Evolutionary conservation across 2,113 vertebrate species (phyloP).

Genomic region (Gorsachius goisagi): DNA sequence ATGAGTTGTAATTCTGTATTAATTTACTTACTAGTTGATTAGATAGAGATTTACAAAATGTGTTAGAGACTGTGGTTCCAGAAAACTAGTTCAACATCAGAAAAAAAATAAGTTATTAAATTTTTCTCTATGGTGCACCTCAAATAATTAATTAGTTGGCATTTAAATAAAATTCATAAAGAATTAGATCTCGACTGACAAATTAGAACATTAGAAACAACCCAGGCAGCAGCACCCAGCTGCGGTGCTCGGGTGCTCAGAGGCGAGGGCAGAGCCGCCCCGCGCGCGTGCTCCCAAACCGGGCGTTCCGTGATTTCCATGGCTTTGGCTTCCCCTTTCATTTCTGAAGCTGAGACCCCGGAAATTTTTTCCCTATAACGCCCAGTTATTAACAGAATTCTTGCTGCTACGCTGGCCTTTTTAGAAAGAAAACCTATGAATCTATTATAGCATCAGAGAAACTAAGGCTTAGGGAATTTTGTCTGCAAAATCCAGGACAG

Average conservation of each 20-base stretch:
- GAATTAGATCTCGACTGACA: neutral
- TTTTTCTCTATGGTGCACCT: constrained; percentile 37
- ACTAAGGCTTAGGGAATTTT: neutral
- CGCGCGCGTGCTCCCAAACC: neutral
- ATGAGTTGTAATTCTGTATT: constrained; percentile 38
- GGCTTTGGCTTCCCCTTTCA: neutral
- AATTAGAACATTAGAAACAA: neutral
- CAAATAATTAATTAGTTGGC: constrained; percentile 63
- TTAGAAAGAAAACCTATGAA: neutral
- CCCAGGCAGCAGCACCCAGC: neutral
- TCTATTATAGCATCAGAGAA: neutral
- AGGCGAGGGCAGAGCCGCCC: neutral
- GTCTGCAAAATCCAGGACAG: neutral
- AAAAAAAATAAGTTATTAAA: constrained; percentile 33
- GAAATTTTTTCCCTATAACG: neutral
- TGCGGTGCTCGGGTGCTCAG: neutral
- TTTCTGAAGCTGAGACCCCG: neutral
- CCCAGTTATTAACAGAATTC: neutral
- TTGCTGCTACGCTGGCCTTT: neutral
- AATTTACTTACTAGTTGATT: constrained; percentile 49
- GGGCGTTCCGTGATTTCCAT: fast-evolving
- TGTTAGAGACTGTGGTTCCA: constrained; percentile 4
- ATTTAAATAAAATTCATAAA: constrained; percentile 44
- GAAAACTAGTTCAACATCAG: constrained; percentile 26
- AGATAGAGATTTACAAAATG: constrained; percentile 16